Evolutionary conservation across 2,888 invertebrate genomes (phyloP).

Genomic region (Drosophila atripex): DNA sequence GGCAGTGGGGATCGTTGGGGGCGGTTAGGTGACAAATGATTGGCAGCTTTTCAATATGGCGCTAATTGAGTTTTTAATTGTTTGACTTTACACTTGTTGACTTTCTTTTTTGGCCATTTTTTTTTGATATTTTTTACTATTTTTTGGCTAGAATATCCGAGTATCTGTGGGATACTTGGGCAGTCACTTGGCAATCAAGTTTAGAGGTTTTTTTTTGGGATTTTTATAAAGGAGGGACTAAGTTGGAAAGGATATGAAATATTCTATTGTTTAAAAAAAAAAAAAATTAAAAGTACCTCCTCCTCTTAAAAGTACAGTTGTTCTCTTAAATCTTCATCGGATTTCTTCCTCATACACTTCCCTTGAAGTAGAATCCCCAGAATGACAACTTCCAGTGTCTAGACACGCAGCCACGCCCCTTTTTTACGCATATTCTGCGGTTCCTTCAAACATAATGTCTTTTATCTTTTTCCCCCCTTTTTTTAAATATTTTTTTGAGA

Average conservation of each 20-base stretch:
- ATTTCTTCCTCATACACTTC: too few species aligned
- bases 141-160: background rate
- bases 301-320: too few species aligned
- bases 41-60: conserved; percentile 78
- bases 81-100: conserved; percentile 71
- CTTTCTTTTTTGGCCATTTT: conserved; percentile 33
- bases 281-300: too few species aligned
- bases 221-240: too few species aligned
- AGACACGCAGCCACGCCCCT: conserved; percentile 28
- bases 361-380: too few species aligned
- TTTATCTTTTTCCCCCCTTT: conserved; percentile 19
- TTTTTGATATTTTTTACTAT: background rate
- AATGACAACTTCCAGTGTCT: conserved; percentile 6
- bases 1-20: background rate
- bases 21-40: conserved; percentile 56
- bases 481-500: background rate
- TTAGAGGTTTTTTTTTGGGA: background rate
- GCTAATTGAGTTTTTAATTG: conserved; percentile 79
- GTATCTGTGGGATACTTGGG: conserved; percentile 1
- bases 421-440: conserved; percentile 5
- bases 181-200: conserved; percentile 1
- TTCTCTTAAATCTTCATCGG: too few species aligned
- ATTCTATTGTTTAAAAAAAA: too few species aligned
- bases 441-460: conserved; percentile 30
- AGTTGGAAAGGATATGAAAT: too few species aligned